A percentile compares a stretch with the other conserved stretches of the same genome.
These are phyloP conservation scores for Ciconia maguari DNA, from an alignment of 2,113 vertebrate species.

Conservation along the genomic window DNA sequence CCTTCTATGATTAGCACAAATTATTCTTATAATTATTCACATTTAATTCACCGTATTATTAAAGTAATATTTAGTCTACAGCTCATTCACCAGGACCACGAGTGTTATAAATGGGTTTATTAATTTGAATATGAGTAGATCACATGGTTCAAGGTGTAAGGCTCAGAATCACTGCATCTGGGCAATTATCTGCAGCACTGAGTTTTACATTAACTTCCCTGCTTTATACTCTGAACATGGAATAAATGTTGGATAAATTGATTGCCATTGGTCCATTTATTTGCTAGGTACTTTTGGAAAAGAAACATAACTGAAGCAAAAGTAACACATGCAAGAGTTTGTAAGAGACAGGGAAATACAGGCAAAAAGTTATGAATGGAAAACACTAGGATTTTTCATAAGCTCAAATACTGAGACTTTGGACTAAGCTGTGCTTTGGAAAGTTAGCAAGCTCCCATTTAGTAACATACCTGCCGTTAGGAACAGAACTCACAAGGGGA, in stretches of 20 bases:
- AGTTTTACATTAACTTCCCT: neutral
- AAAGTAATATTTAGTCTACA: conserved; percentile 45
- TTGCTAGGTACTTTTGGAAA: neutral
- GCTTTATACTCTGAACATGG: neutral
- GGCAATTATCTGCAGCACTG: neutral
- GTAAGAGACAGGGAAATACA: neutral
- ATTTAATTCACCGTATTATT: conserved; percentile 31
- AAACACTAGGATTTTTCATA: neutral
- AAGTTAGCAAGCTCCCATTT: neutral
- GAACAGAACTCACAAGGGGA: neutral
- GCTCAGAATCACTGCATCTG: neutral
- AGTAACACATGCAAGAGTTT: neutral
- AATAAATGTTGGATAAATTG: neutral
- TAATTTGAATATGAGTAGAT: conserved; percentile 34
- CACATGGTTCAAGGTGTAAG: neutral
- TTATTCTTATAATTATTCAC: conserved; percentile 40
- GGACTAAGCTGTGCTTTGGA: neutral
- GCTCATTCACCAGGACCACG: conserved; percentile 2
- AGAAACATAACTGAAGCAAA: neutral
- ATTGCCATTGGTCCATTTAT: neutral
- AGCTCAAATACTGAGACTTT: neutral
- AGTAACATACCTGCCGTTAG: neutral
- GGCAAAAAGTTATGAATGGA: neutral
- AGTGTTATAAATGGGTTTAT: conserved; percentile 21
- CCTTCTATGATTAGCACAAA: neutral